Conservation (phyloP, 2,888 invertebrate species). For the Pachycephus smyrnensis region DNA sequence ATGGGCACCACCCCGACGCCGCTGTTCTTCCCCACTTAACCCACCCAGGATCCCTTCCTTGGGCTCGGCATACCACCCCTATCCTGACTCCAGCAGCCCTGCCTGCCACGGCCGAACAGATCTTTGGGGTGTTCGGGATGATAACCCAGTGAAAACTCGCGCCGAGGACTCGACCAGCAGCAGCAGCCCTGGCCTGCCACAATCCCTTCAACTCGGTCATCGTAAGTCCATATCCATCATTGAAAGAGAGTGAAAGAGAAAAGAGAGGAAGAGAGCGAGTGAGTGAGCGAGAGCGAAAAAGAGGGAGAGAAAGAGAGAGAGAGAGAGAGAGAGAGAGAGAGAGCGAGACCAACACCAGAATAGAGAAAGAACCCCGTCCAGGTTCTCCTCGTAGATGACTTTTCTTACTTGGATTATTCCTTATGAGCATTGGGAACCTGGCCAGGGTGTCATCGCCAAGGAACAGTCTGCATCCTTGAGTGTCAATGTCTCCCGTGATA, state of each 20-base stretch:
- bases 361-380: slow-evolving; percentile 2
- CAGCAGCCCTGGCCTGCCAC: slow-evolving; percentile 65
- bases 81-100: slow-evolving; percentile 47
- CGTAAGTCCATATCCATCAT: slow-evolving; percentile 53
- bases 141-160: slow-evolving; percentile 53
- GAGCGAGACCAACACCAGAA: slow-evolving; percentile 7
- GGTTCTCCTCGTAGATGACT: background rate
- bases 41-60: slow-evolving; percentile 29
- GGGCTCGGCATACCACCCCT: slow-evolving; percentile 29
- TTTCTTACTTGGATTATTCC: background rate
- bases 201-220: slow-evolving; percentile 66
- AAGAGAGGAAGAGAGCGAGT: background rate
- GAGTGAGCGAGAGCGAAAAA: slow-evolving; percentile 12
- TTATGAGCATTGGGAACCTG: background rate
- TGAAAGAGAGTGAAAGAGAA: background rate
- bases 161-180: slow-evolving; percentile 46
- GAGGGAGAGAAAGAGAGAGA: slow-evolving; percentile 20
- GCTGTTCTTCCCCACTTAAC: slow-evolving; percentile 27
- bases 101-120: slow-evolving; percentile 54
- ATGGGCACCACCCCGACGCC: slow-evolving; percentile 19
- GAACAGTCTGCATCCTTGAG: background rate
- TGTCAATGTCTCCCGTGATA: background rate
- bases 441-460: background rate
- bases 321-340: slow-evolving; percentile 16
- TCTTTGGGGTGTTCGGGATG: slow-evolving; percentile 56